Evolutionary conservation across 2,113 vertebrate genomes (phyloP).

Genomic region (Trogon surrucura): DNA sequence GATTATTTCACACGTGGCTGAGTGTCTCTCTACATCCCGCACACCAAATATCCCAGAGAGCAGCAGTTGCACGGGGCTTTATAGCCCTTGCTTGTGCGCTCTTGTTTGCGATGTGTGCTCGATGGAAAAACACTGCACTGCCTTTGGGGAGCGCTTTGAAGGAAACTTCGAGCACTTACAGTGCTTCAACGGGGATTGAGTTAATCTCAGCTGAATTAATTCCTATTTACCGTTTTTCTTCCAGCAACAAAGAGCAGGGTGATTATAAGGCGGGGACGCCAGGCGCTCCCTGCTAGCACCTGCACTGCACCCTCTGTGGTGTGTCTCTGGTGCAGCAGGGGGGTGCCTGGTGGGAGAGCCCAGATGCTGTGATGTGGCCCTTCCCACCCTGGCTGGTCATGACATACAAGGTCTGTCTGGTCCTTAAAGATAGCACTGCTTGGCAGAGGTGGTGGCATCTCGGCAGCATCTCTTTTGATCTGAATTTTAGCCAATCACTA

Average conservation of each 20-base stretch:
- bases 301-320: accelerated
- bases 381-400: neutral
- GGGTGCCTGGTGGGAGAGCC: neutral
- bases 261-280: neutral
- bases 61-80: neutral
- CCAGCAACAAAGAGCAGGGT: neutral
- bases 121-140: neutral
- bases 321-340: neutral
- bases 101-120: neutral
- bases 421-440: neutral
- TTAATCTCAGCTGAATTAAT: neutral
- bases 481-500: neutral
- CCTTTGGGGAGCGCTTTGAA: neutral
- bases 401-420: accelerated
- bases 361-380: neutral
- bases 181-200: neutral
- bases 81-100: accelerated
- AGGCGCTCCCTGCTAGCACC: neutral
- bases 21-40: neutral
- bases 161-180: neutral
- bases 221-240: neutral
- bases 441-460: neutral
- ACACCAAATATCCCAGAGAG: neutral
- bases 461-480: neutral
- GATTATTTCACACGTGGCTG: neutral